phyloP scores from a whole-genome alignment of 2,888 invertebrate genomes.

The Anthophora plumipes region DNA sequence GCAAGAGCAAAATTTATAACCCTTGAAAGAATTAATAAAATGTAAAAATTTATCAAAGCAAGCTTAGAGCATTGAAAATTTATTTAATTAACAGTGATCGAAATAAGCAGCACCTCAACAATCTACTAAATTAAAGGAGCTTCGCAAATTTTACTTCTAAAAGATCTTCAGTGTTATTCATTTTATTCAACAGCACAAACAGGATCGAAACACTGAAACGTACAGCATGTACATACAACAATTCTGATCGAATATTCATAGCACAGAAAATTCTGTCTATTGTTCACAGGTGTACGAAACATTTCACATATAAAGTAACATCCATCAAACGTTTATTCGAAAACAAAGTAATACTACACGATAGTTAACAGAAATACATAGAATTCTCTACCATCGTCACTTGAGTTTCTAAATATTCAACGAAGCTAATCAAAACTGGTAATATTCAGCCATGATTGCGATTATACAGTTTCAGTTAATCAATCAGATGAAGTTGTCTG shows the following conservation, averaged over 20 bases:
- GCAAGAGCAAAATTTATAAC: no score
- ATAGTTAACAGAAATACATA: neutral
- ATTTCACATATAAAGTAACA: neutral
- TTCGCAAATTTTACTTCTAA: neutral
- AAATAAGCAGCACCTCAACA: no score
- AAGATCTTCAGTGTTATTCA: neutral
- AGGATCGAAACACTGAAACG: neutral
- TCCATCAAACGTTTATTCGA: neutral
- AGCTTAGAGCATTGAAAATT: no score
- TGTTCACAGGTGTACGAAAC: neutral
- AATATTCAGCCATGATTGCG: neutral
- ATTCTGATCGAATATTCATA: no score
- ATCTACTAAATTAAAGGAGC: no score
- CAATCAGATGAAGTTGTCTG: neutral
- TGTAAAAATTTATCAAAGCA: no score
- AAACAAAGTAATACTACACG: neutral
- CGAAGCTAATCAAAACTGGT: neutral
- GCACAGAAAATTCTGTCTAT: neutral
- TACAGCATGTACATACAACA: neutral
- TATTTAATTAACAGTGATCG: no score
- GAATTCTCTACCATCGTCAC: neutral
- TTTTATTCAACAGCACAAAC: neutral
- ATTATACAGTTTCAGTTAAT: neutral
- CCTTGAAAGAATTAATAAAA: no score
- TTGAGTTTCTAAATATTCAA: constrained; percentile 2